Base-by-base conservation (phyloP, 2,113 vertebrate species). In the Narcine bancroftii region DNA sequence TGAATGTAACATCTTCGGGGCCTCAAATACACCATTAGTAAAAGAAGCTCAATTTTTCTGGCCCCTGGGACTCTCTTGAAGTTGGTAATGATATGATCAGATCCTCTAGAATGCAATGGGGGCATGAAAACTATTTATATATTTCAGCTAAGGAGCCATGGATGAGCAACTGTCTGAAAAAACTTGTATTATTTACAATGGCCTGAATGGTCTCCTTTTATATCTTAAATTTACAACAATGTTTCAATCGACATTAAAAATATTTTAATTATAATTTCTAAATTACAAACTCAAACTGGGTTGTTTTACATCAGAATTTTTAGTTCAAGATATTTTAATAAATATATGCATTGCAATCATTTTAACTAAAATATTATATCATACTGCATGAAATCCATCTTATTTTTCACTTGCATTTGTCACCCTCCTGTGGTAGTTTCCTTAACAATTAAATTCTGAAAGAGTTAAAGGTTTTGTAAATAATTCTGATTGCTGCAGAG, bases 381-480 rank as follows among this genome's bases (percentile, higher is more conserved):
- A 39, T 65, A 39, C 26, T 33, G 29, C 33, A 89, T 39, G 36
- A 89, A 60, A 36, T 60, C 36, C 39, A 89, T 13, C 33, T 81
- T 53, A 65, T 36, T 56, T 89, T 89, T 65, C 15, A 29, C 60
- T 42, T 66, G 89, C n/a, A 91, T 91, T 91, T 69, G 39, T 69
- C 60, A 65, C 63, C 26, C 65, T 91, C 89, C 89, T 91, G 39
- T 91, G 89, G 39, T 47, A 91, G 29, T 47, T 91, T 69, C 24
- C 39, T 47, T 69, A 91, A 11, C 39, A 69, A 87, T 87, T 87
- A 60, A 69, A 42, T 69, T 47, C 89, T 69, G 63, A 91, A 91
- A 91, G 89, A 39, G 89, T 91, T 91, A 91, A 91, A 91, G 89
- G 63, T 69, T 91, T 91, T 91, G 89, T 69, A 91, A 91, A 69